Conservation (phyloP, 1,140 invertebrate species). For the Neotoxoptera formosana region DNA sequence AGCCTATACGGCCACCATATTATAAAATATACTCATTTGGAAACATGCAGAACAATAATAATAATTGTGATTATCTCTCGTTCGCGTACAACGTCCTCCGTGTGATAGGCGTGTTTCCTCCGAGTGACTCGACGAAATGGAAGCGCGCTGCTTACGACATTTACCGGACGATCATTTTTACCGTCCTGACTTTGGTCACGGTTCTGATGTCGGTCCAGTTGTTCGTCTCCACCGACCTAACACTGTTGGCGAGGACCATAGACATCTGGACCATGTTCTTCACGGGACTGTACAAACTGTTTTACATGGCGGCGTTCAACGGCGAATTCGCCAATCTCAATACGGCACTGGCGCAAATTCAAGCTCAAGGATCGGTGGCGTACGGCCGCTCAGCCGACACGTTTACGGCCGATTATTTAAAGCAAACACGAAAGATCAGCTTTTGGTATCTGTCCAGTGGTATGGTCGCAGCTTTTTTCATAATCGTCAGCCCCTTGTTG, state of each 20-base stretch:
- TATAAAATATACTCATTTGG: background rate
- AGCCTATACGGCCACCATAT: background rate
- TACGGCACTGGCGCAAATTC: background rate
- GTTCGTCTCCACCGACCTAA: background rate
- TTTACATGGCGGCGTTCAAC: background rate
- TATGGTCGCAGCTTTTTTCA: background rate
- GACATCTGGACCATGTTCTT: constrained; percentile 44
- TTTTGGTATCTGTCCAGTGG: background rate
- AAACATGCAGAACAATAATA: background rate
- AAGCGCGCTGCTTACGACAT: background rate
- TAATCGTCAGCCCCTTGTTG: background rate
- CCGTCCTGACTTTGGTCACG: background rate
- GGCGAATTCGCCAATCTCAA: background rate
- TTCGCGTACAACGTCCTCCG: background rate
- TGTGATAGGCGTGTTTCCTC: background rate
- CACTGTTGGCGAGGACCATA: background rate
- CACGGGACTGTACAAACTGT: background rate
- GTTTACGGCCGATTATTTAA: background rate
- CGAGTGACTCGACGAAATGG: background rate
- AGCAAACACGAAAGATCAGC: background rate
- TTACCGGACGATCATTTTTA: background rate
- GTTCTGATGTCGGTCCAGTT: background rate
- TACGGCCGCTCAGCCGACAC: background rate
- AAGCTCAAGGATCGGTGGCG: background rate
- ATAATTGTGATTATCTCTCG: background rate